Conservation (phyloP, 2,797 vertebrate species). For the Nasua narica region DNA sequence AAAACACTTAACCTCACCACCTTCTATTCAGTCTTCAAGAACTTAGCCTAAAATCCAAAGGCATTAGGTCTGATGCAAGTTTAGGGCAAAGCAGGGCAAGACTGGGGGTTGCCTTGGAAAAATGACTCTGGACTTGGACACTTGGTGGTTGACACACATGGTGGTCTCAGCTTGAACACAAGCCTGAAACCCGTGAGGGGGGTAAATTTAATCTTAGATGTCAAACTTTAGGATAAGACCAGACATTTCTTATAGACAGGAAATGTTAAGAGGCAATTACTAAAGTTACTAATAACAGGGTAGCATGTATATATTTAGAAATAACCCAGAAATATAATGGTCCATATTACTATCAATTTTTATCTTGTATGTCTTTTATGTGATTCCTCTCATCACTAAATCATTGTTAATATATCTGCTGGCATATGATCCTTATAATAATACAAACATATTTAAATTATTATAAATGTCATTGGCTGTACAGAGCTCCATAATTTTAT, state of each 20-base stretch:
- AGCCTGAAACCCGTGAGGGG: neutral
- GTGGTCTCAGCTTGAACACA: neutral
- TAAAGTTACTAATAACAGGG: neutral
- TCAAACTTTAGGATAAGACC: neutral
- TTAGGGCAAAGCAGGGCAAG: neutral
- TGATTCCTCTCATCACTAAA: neutral
- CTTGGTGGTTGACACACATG: neutral
- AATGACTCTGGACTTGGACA: neutral
- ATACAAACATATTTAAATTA: neutral
- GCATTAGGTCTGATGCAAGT: neutral
- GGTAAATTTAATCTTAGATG: neutral
- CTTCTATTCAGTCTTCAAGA: neutral
- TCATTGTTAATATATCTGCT: neutral
- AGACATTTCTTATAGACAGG: neutral
- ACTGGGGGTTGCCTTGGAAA: neutral
- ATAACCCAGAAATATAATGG: neutral
- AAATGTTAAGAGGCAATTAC: neutral
- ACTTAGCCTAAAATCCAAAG: neutral
- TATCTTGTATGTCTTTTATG: neutral
- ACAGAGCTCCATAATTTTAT: neutral
- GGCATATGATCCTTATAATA: neutral
- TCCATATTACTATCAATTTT: neutral
- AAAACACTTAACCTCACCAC: neutral
- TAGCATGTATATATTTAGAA: neutral
- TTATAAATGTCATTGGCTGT: neutral